phyloP scores from a whole-genome alignment of 2,888 invertebrate species.

The Acrobasis repandana region DNA sequence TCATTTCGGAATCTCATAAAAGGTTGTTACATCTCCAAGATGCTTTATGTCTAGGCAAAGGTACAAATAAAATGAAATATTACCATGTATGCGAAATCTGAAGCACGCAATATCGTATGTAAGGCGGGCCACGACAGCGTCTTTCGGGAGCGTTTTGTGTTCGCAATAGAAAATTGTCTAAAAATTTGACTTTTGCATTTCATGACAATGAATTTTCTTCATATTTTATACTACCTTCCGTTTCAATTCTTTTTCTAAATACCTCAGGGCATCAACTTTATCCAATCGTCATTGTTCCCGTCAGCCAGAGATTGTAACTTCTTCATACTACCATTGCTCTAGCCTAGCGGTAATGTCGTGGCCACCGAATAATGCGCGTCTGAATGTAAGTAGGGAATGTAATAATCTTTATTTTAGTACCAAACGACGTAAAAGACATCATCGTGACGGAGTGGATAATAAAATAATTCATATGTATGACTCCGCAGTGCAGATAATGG shows the following conservation, averaged over 20 bases:
- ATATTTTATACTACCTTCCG: too few relatives aligned
- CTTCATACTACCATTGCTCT: too few relatives aligned
- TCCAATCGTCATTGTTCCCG: too few relatives aligned
- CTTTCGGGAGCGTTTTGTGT: too few relatives aligned
- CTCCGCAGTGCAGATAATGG: slow-evolving; percentile 28
- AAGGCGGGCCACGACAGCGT: too few relatives aligned
- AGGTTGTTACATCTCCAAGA: neutral
- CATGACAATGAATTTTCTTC: too few relatives aligned
- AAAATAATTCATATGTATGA: slow-evolving; percentile 30
- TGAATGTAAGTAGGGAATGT: slow-evolving; percentile 20
- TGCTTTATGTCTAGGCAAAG: neutral
- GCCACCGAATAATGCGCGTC: slow-evolving; percentile 3
- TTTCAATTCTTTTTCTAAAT: too few relatives aligned
- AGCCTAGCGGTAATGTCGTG: too few relatives aligned
- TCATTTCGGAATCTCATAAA: slow-evolving; percentile 20
- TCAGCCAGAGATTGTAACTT: too few relatives aligned
- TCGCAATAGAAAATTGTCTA: too few relatives aligned
- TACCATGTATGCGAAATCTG: neutral
- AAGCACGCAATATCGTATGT: slow-evolving; percentile 15
- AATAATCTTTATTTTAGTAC: slow-evolving; percentile 26
- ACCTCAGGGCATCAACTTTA: too few relatives aligned
- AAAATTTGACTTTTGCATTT: too few relatives aligned
- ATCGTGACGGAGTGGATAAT: slow-evolving; percentile 24
- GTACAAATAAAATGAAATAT: slow-evolving; percentile 12
- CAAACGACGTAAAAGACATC: slow-evolving; percentile 26